These are phyloP conservation scores for Oreochromis grahami DNA, from an alignment of 2,797 vertebrate genomes.

Conservation along the genomic window DNA sequence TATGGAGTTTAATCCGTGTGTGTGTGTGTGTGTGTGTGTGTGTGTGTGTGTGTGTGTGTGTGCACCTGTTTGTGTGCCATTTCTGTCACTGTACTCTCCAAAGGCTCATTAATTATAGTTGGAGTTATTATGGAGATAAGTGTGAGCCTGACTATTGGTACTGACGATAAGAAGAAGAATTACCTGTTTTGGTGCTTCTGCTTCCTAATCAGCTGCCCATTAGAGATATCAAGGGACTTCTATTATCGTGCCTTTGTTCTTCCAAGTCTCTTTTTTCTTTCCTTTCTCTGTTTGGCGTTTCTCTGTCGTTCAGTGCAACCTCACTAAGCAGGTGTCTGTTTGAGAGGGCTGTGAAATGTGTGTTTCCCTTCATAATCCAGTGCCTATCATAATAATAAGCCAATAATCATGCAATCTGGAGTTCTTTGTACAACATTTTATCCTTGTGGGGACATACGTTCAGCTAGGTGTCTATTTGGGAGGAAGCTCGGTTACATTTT, in stretches of 20 bases:
- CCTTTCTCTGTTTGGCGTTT: background rate
- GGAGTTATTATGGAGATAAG: slow-evolving; percentile 69
- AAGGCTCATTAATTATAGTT: slow-evolving; percentile 65
- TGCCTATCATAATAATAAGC: background rate
- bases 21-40: background rate
- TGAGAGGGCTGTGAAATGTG: background rate
- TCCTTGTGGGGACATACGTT: background rate
- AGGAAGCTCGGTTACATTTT: background rate
- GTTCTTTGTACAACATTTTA: background rate
- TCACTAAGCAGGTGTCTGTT: background rate
- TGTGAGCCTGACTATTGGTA: slow-evolving; percentile 47
- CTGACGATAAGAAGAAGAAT: slow-evolving; percentile 59
- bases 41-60: background rate
- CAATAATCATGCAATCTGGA: slow-evolving; percentile 3
- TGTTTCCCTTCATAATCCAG: background rate
- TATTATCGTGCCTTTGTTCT: slow-evolving; percentile 29
- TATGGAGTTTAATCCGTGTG: slow-evolving; percentile 1
- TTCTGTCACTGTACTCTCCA: slow-evolving; percentile 50
- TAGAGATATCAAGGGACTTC: slow-evolving; percentile 50
- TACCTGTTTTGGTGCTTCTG: slow-evolving; percentile 57
- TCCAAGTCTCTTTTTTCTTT: slow-evolving; percentile 10
- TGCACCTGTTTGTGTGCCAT: slow-evolving; percentile 27
- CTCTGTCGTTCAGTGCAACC: background rate
- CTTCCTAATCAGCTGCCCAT: slow-evolving; percentile 64
- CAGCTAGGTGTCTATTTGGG: background rate